These are phyloP conservation scores for Catocala sponsa DNA, from an alignment of 2,888 invertebrate genomes.

Conservation along the genomic window DNA sequence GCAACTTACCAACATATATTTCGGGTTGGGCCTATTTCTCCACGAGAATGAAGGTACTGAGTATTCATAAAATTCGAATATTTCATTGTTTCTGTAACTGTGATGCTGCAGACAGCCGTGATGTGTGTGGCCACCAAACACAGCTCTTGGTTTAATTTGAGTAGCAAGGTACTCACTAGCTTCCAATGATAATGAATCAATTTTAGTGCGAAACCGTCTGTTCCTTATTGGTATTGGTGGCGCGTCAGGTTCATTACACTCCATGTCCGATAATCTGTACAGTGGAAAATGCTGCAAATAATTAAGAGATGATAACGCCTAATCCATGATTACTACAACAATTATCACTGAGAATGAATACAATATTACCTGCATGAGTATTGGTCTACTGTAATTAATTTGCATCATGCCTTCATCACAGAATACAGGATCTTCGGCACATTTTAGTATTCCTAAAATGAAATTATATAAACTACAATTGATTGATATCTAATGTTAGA, in stretches of 20 bases:
- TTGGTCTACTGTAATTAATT: slow-evolving; percentile 91
- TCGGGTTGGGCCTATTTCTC: slow-evolving; percentile 97
- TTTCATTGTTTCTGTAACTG: slow-evolving; percentile 55
- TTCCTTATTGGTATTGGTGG: slow-evolving; percentile 91
- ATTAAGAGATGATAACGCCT: not conserved
- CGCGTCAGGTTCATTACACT: slow-evolving; percentile 94
- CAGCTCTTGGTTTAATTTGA: slow-evolving; percentile 91
- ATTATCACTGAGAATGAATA: not conserved
- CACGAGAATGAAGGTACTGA: slow-evolving; percentile 98
- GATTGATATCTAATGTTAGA: no score
- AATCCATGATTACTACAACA: slow-evolving; percentile 2
- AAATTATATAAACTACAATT: not conserved
- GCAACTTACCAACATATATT: slow-evolving; percentile 93
- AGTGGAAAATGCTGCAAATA: slow-evolving; percentile 97
- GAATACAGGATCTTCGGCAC: slow-evolving; percentile 57
- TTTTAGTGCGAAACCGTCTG: slow-evolving; percentile 92
- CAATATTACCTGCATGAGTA: slow-evolving; percentile 92
- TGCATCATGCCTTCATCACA: slow-evolving; percentile 72
- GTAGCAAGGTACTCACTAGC: slow-evolving; percentile 90
- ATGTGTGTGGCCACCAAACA: slow-evolving; percentile 97
- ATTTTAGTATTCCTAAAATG: slow-evolving; percentile 69
- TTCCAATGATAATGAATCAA: slow-evolving; percentile 95
- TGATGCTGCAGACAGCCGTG: slow-evolving; percentile 93
- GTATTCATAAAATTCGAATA: slow-evolving; percentile 89
- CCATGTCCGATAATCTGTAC: slow-evolving; percentile 94